A percentile compares a stretch with the other conserved stretches of the same genome.
Conservation (phyloP, 2,797 vertebrate genomes). For the Anguilla anguilla region DNA sequence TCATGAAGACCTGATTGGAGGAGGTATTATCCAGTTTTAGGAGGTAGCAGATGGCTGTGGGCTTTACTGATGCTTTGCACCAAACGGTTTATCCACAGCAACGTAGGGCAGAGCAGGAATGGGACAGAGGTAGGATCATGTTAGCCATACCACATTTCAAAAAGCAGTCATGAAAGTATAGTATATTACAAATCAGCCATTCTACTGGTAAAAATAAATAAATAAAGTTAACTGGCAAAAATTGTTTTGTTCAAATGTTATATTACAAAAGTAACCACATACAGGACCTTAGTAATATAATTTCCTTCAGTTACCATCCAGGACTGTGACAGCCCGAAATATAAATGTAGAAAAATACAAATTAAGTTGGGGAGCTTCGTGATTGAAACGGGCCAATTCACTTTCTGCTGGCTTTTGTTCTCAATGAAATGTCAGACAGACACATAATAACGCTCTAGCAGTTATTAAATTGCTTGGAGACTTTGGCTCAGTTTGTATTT, state of each 20-base stretch:
- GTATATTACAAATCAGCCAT: background rate
- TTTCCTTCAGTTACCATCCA: background rate
- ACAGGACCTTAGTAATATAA: background rate
- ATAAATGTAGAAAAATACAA: background rate
- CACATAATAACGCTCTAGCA: background rate
- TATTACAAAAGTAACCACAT: background rate
- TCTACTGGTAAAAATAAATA: background rate
- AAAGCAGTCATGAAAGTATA: background rate
- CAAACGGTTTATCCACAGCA: background rate
- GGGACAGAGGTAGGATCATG: background rate
- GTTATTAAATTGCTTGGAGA: slow-evolving; percentile 16
- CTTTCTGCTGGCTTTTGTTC: background rate
- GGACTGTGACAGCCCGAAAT: background rate
- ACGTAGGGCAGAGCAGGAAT: background rate
- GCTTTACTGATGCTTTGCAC: background rate
- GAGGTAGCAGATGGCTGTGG: background rate
- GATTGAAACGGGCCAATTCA: background rate
- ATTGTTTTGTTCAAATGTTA: background rate
- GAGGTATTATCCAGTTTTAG: background rate
- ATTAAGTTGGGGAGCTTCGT: background rate
- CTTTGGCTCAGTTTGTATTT: background rate
- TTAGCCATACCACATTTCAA: background rate
- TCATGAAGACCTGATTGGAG: background rate
- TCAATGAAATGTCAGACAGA: background rate
- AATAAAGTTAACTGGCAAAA: background rate